These are phyloP conservation scores for Andrena dorsata DNA, from an alignment of 2,888 invertebrate genomes.

Conservation along the genomic window DNA sequence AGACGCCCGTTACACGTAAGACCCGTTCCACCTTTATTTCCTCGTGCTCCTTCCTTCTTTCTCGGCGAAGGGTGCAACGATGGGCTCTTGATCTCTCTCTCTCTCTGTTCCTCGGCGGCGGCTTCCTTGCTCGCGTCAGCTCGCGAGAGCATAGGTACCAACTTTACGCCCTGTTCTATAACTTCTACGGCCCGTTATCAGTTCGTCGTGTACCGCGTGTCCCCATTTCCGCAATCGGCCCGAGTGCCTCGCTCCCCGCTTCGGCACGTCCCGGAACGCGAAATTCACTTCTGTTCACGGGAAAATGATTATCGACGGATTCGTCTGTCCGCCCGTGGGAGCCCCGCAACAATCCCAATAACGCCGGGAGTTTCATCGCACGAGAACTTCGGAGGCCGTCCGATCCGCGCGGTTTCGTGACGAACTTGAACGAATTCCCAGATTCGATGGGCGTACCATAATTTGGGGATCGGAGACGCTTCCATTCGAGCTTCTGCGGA, in stretches of 20 bases:
- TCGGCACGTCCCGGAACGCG: conserved; percentile 51
- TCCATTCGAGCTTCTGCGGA: conserved; percentile 1
- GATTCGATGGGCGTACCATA: not conserved
- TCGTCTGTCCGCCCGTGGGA: conserved; percentile 8
- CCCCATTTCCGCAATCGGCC: conserved; percentile 61
- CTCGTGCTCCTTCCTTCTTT: conserved; percentile 10
- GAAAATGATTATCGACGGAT: conserved; percentile 61
- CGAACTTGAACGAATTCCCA: conserved; percentile 17
- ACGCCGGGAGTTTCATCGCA: conserved; percentile 48
- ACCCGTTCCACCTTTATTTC: conserved; percentile 42
- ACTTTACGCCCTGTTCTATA: conserved; percentile 63
- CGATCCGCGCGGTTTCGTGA: conserved; percentile 17
- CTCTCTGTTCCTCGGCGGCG: conserved; percentile 13
- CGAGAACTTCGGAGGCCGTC: not conserved
- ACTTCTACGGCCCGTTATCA: conserved; percentile 68
- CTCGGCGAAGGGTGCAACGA: not conserved
- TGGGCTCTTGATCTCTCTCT: not conserved
- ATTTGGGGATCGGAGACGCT: conserved; percentile 7
- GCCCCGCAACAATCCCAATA: conserved; percentile 59
- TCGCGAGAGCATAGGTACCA: conserved; percentile 53
- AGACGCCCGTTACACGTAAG: conserved; percentile 11
- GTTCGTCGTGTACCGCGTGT: conserved; percentile 61
- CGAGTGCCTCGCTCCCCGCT: conserved; percentile 38
- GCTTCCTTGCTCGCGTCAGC: conserved; percentile 37
- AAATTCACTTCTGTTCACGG: conserved; percentile 63